These are phyloP conservation scores for Aythya baeri DNA, from an alignment of 2,113 vertebrate genomes.

Conservation along the genomic window DNA sequence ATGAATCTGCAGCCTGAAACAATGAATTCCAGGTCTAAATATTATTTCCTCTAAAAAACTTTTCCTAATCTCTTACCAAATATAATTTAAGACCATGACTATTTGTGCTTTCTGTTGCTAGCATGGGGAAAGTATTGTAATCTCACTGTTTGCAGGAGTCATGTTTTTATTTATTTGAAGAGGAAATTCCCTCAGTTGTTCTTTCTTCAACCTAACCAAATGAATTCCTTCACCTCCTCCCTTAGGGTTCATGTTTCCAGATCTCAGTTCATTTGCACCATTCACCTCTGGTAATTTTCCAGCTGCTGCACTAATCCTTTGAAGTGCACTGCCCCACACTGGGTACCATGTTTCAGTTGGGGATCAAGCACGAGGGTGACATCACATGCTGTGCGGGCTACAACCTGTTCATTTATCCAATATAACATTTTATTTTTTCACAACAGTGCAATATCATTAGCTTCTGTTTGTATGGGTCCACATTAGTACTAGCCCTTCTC, in stretches of 20 bases:
- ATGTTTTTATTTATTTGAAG: background rate
- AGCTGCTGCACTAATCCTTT: background rate
- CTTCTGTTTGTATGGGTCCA: background rate
- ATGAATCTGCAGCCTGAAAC: background rate
- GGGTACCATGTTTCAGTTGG: background rate
- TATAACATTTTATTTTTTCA: background rate
- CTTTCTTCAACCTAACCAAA: background rate
- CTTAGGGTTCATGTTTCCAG: background rate
- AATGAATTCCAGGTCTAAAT: background rate
- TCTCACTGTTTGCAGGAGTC: background rate
- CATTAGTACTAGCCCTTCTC: background rate
- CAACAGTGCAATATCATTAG: background rate
- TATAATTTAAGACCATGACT: background rate
- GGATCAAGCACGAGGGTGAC: background rate
- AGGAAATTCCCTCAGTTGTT: background rate
- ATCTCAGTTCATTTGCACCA: background rate
- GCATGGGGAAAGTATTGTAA: background rate
- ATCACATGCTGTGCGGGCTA: background rate
- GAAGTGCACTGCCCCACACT: background rate
- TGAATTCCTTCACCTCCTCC: background rate
- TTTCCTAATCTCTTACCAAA: background rate
- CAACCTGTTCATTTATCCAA: background rate
- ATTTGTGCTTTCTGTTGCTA: background rate
- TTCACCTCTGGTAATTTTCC: background rate
- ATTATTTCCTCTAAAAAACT: background rate